Conservation (phyloP, 2,113 vertebrate species). For the Sarotherodon lohbergeri region DNA sequence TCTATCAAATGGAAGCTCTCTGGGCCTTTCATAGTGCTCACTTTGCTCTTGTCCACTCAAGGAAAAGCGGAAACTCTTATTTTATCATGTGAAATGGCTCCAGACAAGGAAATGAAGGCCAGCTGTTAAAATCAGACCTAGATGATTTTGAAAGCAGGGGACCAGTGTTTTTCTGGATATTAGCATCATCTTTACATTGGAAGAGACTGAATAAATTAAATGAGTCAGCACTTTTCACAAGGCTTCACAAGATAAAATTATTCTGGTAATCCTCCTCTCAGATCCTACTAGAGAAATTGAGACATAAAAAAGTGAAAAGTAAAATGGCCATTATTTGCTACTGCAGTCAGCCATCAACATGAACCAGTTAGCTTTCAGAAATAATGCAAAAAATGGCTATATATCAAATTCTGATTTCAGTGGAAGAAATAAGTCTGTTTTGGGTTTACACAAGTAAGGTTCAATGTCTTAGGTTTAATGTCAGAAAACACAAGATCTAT, state of each 20-base stretch:
- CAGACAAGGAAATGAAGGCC: conserved; percentile 46
- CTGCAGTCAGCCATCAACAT: neutral
- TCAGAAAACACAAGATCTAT: neutral
- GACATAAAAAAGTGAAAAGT: neutral
- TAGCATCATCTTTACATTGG: conserved; percentile 47
- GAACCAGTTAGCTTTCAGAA: neutral
- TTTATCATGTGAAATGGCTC: conserved; percentile 57
- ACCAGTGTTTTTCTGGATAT: conserved; percentile 28
- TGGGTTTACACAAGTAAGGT: neutral
- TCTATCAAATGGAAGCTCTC: conserved; percentile 53
- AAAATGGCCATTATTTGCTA: neutral
- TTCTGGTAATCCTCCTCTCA: neutral
- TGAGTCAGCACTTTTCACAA: conserved; percentile 3
- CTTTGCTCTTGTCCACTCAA: conserved; percentile 49
- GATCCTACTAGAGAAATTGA: neutral
- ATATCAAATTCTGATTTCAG: neutral
- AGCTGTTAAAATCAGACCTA: conserved; percentile 48
- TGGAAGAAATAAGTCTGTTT: neutral
- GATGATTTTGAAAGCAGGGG: conserved; percentile 51
- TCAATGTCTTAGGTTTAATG: neutral
- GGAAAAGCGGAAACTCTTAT: conserved; percentile 34
- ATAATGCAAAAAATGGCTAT: neutral
- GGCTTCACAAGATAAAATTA: neutral
- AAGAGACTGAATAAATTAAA: neutral
- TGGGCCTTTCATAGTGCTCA: conserved; percentile 45